Conservation (phyloP, 1,140 invertebrate genomes). For the Pararge aegeria region DNA sequence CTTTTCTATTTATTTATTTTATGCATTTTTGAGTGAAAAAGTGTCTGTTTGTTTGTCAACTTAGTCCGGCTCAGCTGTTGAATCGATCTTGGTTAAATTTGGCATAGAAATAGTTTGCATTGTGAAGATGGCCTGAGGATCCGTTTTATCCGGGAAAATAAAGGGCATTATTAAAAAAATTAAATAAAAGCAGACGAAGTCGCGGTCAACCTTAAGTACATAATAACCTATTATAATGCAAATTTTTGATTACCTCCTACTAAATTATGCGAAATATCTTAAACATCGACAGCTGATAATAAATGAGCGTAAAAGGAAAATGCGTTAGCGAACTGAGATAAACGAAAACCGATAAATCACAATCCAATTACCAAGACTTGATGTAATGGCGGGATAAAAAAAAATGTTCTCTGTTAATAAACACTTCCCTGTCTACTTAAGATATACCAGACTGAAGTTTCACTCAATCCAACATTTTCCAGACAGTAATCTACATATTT, state of each 20-base stretch:
- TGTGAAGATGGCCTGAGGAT: no score
- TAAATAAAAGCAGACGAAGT: no score
- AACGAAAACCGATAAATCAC: conserved; percentile 33
- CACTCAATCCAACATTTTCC: background rate
- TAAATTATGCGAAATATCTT: conserved; percentile 3
- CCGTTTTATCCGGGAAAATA: no score
- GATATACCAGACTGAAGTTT: background rate
- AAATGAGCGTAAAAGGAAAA: conserved; percentile 24
- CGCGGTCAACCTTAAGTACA: no score
- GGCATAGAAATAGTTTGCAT: no score
- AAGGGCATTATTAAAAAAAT: no score
- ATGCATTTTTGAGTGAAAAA: no score
- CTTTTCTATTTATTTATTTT: no score
- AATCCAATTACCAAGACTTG: conserved; percentile 25
- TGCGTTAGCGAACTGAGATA: conserved; percentile 26
- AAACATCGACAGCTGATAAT: conserved; percentile 26
- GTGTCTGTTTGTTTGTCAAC: no score
- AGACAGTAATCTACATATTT: background rate
- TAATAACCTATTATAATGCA: background rate
- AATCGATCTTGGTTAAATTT: no score
- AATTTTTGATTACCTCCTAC: background rate
- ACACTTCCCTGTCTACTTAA: background rate
- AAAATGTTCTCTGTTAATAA: background rate
- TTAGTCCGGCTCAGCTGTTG: no score
- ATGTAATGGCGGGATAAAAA: conserved; percentile 11